phyloP scores from a whole-genome alignment of 2,113 vertebrate genomes.

The Salvator merianae region DNA sequence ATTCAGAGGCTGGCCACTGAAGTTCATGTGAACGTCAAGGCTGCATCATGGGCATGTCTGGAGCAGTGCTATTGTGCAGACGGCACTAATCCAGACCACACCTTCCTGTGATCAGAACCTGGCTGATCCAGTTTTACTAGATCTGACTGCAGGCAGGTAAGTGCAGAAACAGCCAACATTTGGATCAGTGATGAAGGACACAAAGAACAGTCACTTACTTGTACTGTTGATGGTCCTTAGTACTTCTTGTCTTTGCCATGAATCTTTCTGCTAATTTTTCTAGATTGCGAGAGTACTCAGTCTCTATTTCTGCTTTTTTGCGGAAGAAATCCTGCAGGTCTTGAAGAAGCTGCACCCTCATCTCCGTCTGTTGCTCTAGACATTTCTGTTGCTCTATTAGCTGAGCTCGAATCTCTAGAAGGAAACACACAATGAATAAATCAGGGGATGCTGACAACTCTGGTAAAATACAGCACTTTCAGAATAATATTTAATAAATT shows the following conservation, averaged over 20 bases:
- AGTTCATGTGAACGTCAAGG: too few relatives aligned
- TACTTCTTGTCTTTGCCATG: conserved; percentile 99
- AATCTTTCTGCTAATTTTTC: conserved; percentile 98
- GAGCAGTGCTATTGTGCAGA: too few relatives aligned
- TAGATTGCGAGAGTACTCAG: conserved; percentile 95
- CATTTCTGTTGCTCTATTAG: conserved; percentile 98
- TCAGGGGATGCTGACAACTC: conserved; percentile 47
- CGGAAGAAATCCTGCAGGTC: conserved; percentile 99
- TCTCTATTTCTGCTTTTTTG: conserved; percentile 97
- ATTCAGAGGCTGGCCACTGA: too few relatives aligned
- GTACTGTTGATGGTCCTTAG: conserved; percentile 98
- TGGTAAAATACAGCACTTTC: not conserved
- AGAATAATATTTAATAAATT: not conserved
- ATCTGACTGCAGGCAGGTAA: too few relatives aligned
- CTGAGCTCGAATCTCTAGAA: conserved; percentile 93
- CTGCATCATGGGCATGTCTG: too few relatives aligned
- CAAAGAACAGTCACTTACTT: conserved; percentile 80
- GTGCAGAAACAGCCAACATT: too few relatives aligned
- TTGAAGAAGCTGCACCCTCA: conserved; percentile 96
- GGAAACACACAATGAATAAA: conserved; percentile 28
- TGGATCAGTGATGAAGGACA: not conserved
- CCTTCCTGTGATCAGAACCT: too few relatives aligned
- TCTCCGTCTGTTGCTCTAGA: conserved; percentile 96
- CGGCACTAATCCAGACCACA: too few relatives aligned
- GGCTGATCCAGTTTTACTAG: too few relatives aligned